These are phyloP conservation scores for Panopea generosa DNA, from an alignment of 2,888 invertebrate genomes.

Conservation along the genomic window DNA sequence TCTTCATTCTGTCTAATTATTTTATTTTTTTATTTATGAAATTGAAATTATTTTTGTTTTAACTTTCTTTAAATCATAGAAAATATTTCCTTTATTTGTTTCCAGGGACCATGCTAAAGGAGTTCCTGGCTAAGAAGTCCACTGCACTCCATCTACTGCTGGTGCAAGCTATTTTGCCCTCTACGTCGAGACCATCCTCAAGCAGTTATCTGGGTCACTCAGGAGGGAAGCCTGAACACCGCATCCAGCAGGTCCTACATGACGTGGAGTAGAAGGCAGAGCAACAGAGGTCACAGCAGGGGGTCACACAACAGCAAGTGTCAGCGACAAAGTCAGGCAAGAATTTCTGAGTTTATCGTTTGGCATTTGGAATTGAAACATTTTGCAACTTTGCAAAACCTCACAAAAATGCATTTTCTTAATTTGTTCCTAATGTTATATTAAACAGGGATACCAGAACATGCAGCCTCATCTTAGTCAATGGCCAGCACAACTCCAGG, in stretches of 20 bases:
- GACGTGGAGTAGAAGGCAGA: constrained; percentile 23
- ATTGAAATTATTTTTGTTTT: not conserved
- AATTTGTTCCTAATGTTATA: constrained; percentile 13
- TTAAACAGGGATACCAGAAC: constrained; percentile 16
- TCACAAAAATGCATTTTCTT: too few relatives aligned
- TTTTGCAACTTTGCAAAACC: too few relatives aligned
- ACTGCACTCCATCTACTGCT: constrained; percentile 18
- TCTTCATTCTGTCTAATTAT: too few relatives aligned
- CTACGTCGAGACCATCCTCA: constrained; percentile 28
- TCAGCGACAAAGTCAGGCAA: too few relatives aligned
- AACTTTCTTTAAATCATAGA: not conserved
- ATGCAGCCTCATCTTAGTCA: constrained; percentile 5
- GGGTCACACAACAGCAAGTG: too few relatives aligned
- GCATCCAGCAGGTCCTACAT: constrained; percentile 32
- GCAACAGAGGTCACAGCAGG: constrained; percentile 13
- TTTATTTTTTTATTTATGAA: constrained; percentile 12
- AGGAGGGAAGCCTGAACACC: constrained; percentile 32
- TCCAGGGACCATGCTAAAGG: constrained; percentile 16
- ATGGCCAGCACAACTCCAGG: constrained; percentile 7
- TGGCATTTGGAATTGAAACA: too few relatives aligned
- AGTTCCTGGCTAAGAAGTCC: constrained; percentile 31
- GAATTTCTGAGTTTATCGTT: too few relatives aligned
- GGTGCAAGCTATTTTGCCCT: constrained; percentile 32
- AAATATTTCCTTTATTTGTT: not conserved
- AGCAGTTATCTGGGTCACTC: constrained; percentile 30